Base-by-base conservation (phyloP, 2,113 vertebrate species). In the Eleginops maclovinus region DNA sequence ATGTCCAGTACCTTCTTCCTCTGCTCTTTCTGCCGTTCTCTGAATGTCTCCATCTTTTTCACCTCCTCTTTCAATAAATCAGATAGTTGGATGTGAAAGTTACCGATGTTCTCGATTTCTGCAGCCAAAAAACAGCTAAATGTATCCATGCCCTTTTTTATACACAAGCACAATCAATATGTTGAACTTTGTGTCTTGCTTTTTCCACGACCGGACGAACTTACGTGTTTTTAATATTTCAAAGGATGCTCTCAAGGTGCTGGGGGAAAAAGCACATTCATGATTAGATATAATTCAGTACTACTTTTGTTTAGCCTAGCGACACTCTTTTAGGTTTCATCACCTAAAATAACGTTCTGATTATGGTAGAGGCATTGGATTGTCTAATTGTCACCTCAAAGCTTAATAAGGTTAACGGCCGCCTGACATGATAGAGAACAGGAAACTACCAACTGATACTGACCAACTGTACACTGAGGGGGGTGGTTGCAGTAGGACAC, bases 31-130 rank as follows among this genome's bases (percentile, higher is more conserved):
- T 99, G 98, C 22, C 95, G 93, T 82, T 98, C 97, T 67, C 96
- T 92, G 92, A 98, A 99, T 53, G 95, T 95, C 87, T 99, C 97
- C 15, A 98, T 94, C 84, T 96, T 95, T 89, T 94, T 96, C 81
- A 97, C 90, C 84, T 99, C 98, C 80, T 99, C 97, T 31, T 93
- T 96, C 89, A 99, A 85, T 90, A 92, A 88, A 50, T 93, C 83
- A 40, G 96, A 96, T 46, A 99, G 86, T 65, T 98, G 96, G 91
- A 99, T 95, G 81, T 99, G 98, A 69, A 96, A 93, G 74, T 95
- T 96, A 13, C 98, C 98, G 47, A 97, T 94, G 1, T 91, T 97
- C 91, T 99, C 97, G 0, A 96, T 96, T 88, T 98, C 98, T 99
- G 93, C 8, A 68, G 46, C 24, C 26, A 75, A n/a, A 77, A 81